These are phyloP conservation scores for Nanorana parkeri DNA, from an alignment of 2,113 vertebrate species.

Conservation along the genomic window DNA sequence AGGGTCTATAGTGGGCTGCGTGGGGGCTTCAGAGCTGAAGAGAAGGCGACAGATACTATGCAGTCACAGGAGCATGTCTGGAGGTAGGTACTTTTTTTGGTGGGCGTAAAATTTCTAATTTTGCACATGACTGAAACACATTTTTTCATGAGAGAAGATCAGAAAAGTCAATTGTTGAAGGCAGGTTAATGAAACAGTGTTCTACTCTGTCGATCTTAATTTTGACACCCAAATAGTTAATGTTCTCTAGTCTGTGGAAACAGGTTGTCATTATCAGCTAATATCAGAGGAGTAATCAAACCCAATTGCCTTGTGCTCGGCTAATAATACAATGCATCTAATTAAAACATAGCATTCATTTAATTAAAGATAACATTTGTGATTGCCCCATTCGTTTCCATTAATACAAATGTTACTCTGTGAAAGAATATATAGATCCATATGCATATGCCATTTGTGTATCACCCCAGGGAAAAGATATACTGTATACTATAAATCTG, in stretches of 20 bases:
- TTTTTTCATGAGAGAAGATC: no score
- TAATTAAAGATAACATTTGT: constrained; percentile 53
- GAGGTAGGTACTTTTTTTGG: no score
- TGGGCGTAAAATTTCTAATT: no score
- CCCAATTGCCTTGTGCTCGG: constrained; percentile 18
- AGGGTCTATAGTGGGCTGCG: no score
- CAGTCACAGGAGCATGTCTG: no score
- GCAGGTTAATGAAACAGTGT: neutral
- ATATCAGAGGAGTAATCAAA: constrained; percentile 39
- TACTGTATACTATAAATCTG: constrained; percentile 14
- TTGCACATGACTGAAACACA: no score
- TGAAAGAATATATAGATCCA: constrained; percentile 19
- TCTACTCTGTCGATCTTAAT: neutral
- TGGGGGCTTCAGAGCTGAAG: no score
- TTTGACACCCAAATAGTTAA: constrained; percentile 2
- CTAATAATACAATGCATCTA: constrained; percentile 37
- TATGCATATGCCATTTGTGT: constrained; percentile 15
- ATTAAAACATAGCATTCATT: constrained; percentile 46
- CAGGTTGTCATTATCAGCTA: constrained; percentile 34
- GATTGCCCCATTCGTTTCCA: constrained; percentile 40
- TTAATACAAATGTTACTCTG: constrained; percentile 38
- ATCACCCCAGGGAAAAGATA: constrained; percentile 11
- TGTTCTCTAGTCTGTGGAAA: neutral
- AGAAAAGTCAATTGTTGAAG: neutral
- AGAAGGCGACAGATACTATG: no score